Evolutionary conservation across 2,888 invertebrate genomes (phyloP).

Genomic region (Lithophane semibrunnea): DNA sequence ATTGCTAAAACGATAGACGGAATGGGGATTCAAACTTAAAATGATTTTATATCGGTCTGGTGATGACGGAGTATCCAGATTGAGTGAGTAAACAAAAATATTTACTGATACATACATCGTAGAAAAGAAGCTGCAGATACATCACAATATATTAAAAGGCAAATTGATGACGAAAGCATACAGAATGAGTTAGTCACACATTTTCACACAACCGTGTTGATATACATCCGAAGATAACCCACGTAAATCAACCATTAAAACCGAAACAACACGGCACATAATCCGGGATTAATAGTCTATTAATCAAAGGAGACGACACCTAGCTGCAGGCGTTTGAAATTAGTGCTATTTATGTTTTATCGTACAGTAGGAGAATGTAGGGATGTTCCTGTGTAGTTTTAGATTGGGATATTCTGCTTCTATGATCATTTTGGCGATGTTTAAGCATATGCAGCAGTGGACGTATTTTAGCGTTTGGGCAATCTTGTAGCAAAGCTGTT

Average conservation of each 20-base stretch:
- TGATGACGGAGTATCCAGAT: not conserved
- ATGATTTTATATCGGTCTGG: not conserved
- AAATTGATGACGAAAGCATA: conserved; percentile 26
- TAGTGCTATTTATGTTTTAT: conserved; percentile 60
- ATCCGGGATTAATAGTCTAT: conserved; percentile 80
- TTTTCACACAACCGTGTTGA: conserved; percentile 40
- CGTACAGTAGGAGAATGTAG: conserved; percentile 20
- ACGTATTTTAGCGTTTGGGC: not conserved
- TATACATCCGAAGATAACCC: conserved; percentile 57
- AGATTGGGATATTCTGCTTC: conserved; percentile 3
- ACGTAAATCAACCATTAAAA: conserved; percentile 70
- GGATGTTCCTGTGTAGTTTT: conserved; percentile 1
- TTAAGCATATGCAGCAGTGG: too few relatives aligned
- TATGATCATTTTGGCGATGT: not conserved
- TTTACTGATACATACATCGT: not conserved
- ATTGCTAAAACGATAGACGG: not conserved
- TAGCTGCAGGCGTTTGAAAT: conserved; percentile 74
- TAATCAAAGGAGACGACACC: conserved; percentile 78
- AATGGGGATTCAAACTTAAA: not conserved
- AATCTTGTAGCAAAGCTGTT: not conserved
- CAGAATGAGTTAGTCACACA: conserved; percentile 51
- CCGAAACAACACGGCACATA: conserved; percentile 72
- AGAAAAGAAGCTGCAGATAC: conserved; percentile 5
- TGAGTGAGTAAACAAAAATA: not conserved
- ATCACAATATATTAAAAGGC: conserved; percentile 8